phyloP scores from a whole-genome alignment of 2,113 vertebrate genomes.

The Condylura cristata region DNA sequence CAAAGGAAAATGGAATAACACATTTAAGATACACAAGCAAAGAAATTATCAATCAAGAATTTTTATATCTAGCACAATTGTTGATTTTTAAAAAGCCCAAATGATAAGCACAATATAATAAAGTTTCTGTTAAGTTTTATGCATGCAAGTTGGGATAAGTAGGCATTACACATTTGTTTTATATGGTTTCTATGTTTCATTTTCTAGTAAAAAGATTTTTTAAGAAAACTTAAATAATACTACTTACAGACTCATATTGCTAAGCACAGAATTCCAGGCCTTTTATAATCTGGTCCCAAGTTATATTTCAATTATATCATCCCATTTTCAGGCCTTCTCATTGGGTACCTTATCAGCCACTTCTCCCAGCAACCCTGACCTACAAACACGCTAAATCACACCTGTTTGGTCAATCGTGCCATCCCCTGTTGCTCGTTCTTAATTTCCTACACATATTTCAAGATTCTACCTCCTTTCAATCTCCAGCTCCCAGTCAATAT shows the following conservation, averaged over 20 bases:
- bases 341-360: not conserved
- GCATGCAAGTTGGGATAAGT: not conserved
- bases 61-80: not conserved
- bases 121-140: not conserved
- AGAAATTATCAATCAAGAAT: not conserved
- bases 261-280: not conserved
- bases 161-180: not conserved
- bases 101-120: not conserved
- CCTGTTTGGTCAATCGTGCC: not conserved
- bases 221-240: not conserved
- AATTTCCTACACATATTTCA: not conserved
- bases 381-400: not conserved
- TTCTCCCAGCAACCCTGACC: not conserved
- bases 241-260: not conserved
- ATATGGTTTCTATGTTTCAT: not conserved
- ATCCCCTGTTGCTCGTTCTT: not conserved
- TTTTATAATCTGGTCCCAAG: not conserved
- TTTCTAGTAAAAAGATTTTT: not conserved
- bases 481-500: not conserved
- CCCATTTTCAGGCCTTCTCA: not conserved
- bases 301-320: not conserved
- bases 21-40: slow-evolving; percentile 29
- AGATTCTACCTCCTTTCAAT: not conserved
- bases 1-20: not conserved
- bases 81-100: not conserved